These are phyloP conservation scores for Chrysoperla carnea DNA, from an alignment of 1,140 invertebrate species.

Conservation along the genomic window DNA sequence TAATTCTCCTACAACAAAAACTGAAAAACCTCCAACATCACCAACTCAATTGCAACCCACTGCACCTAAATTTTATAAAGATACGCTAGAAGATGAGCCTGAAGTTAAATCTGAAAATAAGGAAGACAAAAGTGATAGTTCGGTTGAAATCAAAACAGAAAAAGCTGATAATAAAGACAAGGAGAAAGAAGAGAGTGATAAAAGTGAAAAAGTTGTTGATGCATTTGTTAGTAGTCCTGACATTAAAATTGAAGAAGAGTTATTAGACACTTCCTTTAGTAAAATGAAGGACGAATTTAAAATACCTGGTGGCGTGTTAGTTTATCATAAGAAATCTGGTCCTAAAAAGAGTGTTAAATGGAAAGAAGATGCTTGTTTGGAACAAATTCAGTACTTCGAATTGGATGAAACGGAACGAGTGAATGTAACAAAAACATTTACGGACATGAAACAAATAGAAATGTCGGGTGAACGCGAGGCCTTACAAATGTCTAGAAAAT, in stretches of 20 bases:
- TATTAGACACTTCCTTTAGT: constrained; percentile 5
- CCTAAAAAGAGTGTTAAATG: constrained; percentile 56
- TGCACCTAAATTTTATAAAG: constrained; percentile 77
- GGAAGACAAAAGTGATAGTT: constrained; percentile 24
- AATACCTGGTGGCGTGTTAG: constrained; percentile 41
- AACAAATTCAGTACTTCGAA: constrained; percentile 75
- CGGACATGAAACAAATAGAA: constrained; percentile 83
- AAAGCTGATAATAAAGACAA: constrained; percentile 20
- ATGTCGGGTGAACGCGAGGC: constrained; percentile 69
- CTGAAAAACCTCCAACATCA: constrained; percentile 14
- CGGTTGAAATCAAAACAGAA: constrained; percentile 13
- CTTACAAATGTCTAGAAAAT: constrained; percentile 55
- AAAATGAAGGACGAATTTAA: background rate
- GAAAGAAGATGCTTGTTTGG: constrained; percentile 61
- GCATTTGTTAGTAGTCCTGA: constrained; percentile 5
- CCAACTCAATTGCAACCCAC: constrained; percentile 21
- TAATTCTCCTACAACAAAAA: constrained; percentile 18
- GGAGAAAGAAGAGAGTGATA: constrained; percentile 17
- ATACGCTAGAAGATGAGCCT: constrained; percentile 52
- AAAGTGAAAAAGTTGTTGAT: constrained; percentile 18
- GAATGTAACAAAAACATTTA: constrained; percentile 83
- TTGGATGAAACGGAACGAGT: constrained; percentile 86
- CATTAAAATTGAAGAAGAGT: constrained; percentile 8
- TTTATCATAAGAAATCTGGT: constrained; percentile 47
- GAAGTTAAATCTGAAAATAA: constrained; percentile 9